Evolutionary conservation across 2,888 invertebrate species (phyloP), one percentile per base, ranked within the genome.

Genomic region (Lapara coniferarum): DNA sequence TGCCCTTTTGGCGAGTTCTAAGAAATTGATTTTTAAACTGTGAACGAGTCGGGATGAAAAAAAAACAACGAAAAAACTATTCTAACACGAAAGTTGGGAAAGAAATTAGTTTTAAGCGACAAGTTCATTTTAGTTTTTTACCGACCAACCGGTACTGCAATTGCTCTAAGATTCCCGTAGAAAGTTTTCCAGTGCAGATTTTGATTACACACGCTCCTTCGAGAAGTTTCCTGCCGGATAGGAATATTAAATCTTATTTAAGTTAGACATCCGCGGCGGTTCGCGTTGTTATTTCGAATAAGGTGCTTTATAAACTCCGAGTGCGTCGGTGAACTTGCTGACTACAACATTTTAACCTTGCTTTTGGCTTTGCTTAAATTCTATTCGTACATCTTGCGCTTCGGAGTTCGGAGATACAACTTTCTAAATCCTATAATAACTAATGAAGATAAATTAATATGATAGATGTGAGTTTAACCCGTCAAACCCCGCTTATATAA

Each of bases 191-290:
- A 85, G 83, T 90, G 91, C 90, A 90, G 91, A 91, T 93, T 93
- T 92, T 93, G 92, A 93, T 93, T 93, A 93, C 92, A 93, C 88
- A 92, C 92, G 91, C 92, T 93, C 87, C 89, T 91, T 89, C 86
- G 87, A 85, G 85, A 89, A 93, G 90, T 89, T 93, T 90, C 88
- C 86, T 88, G 87, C 81, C 83, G 89, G 92, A 90, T 92, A 89
- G 88, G 92, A 93, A 93, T 93, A 93, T 93, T 93, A 93, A 93
- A 93, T 93, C 92, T 90, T 92, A 92, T 93, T 93, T 93, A 92
- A 93, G 88, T 93, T 92, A 91, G 92, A 92, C 90, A 90, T 90
- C 89, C 87, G 86, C 86, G 81, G 88, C 85, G 85, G 88, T 89
- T 89, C 84, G 84, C 89, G 88, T 91, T 92, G 91, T 93, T 93